Evolutionary conservation across 30 jellyfish, hydroid and myxozoan species (phyloP), one percentile per base, ranked within the genome.

Genomic region (Hydra vulgaris): DNA sequence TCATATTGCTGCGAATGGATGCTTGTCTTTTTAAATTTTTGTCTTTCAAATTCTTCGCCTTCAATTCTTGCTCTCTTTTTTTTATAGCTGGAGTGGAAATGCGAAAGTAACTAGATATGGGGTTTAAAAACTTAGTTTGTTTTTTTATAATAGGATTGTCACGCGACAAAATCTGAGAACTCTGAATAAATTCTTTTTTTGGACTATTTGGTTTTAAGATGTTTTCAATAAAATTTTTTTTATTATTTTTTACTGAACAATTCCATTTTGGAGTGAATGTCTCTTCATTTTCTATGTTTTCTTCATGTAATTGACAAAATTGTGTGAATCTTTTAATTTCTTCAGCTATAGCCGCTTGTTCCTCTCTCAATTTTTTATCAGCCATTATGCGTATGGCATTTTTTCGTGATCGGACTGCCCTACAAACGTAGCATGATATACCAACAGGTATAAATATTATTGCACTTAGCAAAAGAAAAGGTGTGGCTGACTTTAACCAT

Each of bases 401-500:
- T 54, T 86, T 95, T 25, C 97, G 90, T 56, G 89, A 53, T 54
- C 95, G 83, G 55, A 85, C 95, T 22, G 83, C 97, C 24, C 94
- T 71, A 85, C 95, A 76, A 40, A 91, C 97, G 23, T 86, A 81
- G 74, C 95, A 84, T 54, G 97, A 82, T 25, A 91, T 86, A 21
- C 82, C 61, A 7, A 94, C 87, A n/a, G 97, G 97, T 18, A 91
- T 88, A 26, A 85, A 93, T 7, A 91, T 88, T 18, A 91, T 89
- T 0, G 88, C 97, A 8, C 79, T 25, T 54, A 91, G 72, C 8
- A 91, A 71, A 61, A 83, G 77, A 7, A 91, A 27, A 18, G 97
- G 97, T 1, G 97, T 95, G 19, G 82, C 85, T n/a, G 90, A 82
- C 79, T 88, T 83, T 20, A 91, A 73, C 97, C 97, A 91, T 17